A percentile compares a stretch with the other conserved stretches of the same genome.
These are phyloP conservation scores for Agriotes lineatus DNA, from an alignment of 2,888 invertebrate genomes.

Conservation along the genomic window DNA sequence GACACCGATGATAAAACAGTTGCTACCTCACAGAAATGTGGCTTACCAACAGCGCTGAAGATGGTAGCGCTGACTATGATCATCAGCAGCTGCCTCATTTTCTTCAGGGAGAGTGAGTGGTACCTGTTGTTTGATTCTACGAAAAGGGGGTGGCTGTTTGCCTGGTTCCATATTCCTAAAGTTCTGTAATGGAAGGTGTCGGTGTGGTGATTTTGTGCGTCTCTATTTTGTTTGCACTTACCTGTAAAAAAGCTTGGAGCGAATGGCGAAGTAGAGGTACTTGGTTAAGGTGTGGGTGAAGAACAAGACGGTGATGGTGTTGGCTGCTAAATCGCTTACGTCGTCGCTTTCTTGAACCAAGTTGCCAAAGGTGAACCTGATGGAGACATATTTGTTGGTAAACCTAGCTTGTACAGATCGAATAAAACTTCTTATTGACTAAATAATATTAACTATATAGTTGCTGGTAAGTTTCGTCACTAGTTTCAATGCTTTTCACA, in stretches of 20 bases:
- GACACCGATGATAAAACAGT: not conserved
- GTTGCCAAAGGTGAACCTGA: conserved; percentile 75
- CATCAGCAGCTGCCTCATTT: conserved; percentile 80
- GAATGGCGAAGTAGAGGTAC: conserved; percentile 78
- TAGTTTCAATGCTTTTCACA: no score
- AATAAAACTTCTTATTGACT: no score
- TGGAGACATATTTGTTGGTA: not conserved
- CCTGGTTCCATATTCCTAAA: conserved; percentile 86
- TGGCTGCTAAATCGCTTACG: conserved; percentile 79
- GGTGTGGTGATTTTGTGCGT: no score
- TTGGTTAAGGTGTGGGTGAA: conserved; percentile 84
- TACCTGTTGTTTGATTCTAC: conserved; percentile 82
- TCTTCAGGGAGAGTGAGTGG: conserved; percentile 79
- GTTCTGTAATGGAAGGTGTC: conserved; percentile 72
- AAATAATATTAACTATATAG: no score
- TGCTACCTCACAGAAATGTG: conserved; percentile 47
- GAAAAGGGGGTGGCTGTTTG: conserved; percentile 86
- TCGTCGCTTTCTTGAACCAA: conserved; percentile 80
- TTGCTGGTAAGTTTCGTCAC: no score
- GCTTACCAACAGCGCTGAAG: conserved; percentile 72
- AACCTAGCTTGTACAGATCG: not conserved
- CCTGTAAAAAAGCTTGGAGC: conserved; percentile 82
- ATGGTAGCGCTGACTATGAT: conserved; percentile 75
- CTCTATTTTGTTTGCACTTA: conserved; percentile 57
- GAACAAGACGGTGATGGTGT: conserved; percentile 86